A percentile compares a stretch with the other conserved stretches of the same genome.
These are phyloP conservation scores for Tautogolabrus adspersus DNA, from an alignment of 2,113 vertebrate species.

Conservation along the genomic window DNA sequence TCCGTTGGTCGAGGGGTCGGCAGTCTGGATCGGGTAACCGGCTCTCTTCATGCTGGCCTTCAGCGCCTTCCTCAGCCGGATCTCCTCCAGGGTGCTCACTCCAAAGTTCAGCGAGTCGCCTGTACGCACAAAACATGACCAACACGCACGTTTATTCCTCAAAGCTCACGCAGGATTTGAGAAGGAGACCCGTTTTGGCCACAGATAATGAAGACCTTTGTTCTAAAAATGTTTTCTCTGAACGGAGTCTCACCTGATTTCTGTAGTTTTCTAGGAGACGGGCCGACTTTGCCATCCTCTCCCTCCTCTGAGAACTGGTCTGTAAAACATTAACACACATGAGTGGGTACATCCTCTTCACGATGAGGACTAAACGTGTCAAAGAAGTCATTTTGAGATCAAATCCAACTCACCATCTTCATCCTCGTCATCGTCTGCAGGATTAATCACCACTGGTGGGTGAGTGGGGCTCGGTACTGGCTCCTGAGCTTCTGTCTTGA, in stretches of 20 bases:
- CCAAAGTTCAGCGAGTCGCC: slow-evolving; percentile 90
- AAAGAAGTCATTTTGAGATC: background rate
- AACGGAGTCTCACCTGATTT: slow-evolving; percentile 81
- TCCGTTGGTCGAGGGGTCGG: slow-evolving; percentile 62
- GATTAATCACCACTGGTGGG: slow-evolving; percentile 96
- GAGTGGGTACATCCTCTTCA: background rate
- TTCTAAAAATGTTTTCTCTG: background rate
- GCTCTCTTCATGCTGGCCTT: slow-evolving; percentile 89
- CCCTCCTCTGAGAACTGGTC: slow-evolving; percentile 97
- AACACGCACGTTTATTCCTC: background rate
- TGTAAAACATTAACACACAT: slow-evolving; percentile 65
- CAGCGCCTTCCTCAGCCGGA: slow-evolving; percentile 89
- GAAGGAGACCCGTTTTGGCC: background rate
- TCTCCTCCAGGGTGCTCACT: slow-evolving; percentile 94
- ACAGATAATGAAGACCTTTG: background rate
- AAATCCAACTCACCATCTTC: slow-evolving; percentile 85
- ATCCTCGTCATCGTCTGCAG: slow-evolving; percentile 96
- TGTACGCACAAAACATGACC: slow-evolving; percentile 58
- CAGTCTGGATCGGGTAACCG: slow-evolving; percentile 74
- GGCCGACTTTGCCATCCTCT: slow-evolving; percentile 83
- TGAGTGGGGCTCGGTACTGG: slow-evolving; percentile 96
- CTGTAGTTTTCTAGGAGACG: slow-evolving; percentile 84
- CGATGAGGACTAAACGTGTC: background rate
- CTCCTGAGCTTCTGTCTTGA: slow-evolving; percentile 92
- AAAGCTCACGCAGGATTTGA: background rate